Percentiles rank a stretch among this genome's conserved stretches.
These are phyloP conservation scores for Coregonus suidteri DNA, from an alignment of 2,797 vertebrate species.

Conservation along the genomic window DNA sequence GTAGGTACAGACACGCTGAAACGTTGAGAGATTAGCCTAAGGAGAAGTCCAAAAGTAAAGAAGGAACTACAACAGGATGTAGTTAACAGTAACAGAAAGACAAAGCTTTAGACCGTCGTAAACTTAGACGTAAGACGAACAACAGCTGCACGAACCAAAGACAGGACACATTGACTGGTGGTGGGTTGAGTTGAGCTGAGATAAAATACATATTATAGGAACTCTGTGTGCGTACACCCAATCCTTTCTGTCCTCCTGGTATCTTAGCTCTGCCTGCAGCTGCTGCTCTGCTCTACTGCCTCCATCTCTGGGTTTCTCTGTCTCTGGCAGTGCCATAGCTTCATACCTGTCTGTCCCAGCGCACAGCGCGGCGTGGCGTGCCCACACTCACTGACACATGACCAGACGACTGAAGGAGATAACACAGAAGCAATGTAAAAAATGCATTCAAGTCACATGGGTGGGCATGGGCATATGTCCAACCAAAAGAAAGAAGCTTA, in stretches of 20 bases:
- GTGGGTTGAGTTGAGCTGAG: slow-evolving; percentile 70
- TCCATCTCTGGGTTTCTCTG: slow-evolving; percentile 56
- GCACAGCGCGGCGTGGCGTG: slow-evolving; percentile 62
- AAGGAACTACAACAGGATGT: slow-evolving; percentile 69
- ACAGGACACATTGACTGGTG: slow-evolving; percentile 66
- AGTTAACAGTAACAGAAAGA: slow-evolving; percentile 65
- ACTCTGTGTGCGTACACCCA: slow-evolving; percentile 65
- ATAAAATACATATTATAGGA: slow-evolving; percentile 74
- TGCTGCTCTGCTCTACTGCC: slow-evolving; percentile 77
- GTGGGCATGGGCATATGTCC: slow-evolving; percentile 86
- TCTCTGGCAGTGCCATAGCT: slow-evolving; percentile 60
- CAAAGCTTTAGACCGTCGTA: slow-evolving; percentile 69
- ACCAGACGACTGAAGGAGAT: slow-evolving; percentile 90
- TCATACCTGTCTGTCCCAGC: slow-evolving; percentile 82
- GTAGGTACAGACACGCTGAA: slow-evolving; percentile 54
- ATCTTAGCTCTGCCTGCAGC: slow-evolving; percentile 75
- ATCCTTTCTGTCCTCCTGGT: slow-evolving; percentile 60
- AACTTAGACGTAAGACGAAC: slow-evolving; percentile 75
- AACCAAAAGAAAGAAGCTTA: slow-evolving; percentile 94
- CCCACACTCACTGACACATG: slow-evolving; percentile 85
- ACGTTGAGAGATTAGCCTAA: slow-evolving; percentile 77
- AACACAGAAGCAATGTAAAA: slow-evolving; percentile 99
- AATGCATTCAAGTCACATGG: slow-evolving; percentile 99
- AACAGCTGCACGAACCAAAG: slow-evolving; percentile 53
- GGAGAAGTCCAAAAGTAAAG: slow-evolving; percentile 70